Evolutionary conservation across 2,113 vertebrate species (phyloP).

Genomic region (Colaptes auratus): DNA sequence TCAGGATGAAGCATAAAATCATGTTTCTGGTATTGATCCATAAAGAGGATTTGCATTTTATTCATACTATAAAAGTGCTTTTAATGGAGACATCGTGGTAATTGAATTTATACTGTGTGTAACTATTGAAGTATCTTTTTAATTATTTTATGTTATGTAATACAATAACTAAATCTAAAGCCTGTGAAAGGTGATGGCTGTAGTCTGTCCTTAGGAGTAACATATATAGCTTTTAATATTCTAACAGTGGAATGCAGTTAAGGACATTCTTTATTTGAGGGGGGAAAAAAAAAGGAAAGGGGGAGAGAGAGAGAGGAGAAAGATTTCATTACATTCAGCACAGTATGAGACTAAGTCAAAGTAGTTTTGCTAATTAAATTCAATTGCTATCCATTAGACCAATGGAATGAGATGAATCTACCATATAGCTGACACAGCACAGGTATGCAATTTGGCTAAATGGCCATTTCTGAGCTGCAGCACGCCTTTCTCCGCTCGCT

Average conservation of each 20-base stretch:
- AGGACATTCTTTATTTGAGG: slow-evolving; percentile 77
- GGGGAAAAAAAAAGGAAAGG: not conserved
- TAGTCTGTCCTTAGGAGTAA: slow-evolving; percentile 74
- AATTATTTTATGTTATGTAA: slow-evolving; percentile 82
- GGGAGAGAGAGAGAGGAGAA: slow-evolving; percentile 53
- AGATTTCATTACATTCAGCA: slow-evolving; percentile 85
- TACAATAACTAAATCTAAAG: slow-evolving; percentile 79
- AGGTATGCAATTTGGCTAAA: slow-evolving; percentile 92
- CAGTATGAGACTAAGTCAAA: slow-evolving; percentile 87
- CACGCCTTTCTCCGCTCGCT: slow-evolving; percentile 77
- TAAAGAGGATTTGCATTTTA: slow-evolving; percentile 85
- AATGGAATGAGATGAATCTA: slow-evolving; percentile 90
- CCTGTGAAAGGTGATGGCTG: slow-evolving; percentile 69
- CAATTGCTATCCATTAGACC: slow-evolving; percentile 97
- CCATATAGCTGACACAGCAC: slow-evolving; percentile 94
- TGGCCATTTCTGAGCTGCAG: slow-evolving; percentile 84
- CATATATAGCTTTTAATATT: slow-evolving; percentile 79
- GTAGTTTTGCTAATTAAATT: slow-evolving; percentile 99
- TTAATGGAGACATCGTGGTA: slow-evolving; percentile 82
- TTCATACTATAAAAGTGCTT: slow-evolving; percentile 83
- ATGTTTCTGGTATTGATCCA: slow-evolving; percentile 82
- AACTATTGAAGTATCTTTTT: slow-evolving; percentile 80
- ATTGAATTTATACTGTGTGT: slow-evolving; percentile 85
- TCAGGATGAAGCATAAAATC: slow-evolving; percentile 78
- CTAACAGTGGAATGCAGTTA: slow-evolving; percentile 72